Conservation (phyloP, 2,797 vertebrate species). For the Falco berigora region DNA sequence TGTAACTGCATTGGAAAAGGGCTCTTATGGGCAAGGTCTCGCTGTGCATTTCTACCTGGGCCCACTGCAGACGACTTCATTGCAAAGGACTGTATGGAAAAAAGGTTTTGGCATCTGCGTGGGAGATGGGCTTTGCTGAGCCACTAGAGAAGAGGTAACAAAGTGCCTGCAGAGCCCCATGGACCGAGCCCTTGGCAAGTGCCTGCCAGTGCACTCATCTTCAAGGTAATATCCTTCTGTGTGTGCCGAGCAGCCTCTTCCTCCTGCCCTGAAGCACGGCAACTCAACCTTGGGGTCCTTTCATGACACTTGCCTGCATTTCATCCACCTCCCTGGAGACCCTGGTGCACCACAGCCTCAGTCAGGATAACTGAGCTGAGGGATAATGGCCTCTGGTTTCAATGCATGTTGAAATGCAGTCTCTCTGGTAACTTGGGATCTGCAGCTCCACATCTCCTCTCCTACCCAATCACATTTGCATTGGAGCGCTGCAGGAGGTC, state of each 20-base stretch:
- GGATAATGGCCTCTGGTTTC: not conserved
- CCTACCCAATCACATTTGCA: not conserved
- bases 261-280: not conserved
- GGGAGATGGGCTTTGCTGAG: not conserved
- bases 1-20: not conserved
- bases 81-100: not conserved
- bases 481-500: fast-evolving
- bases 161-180: not conserved
- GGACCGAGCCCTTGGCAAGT: not conserved
- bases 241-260: not conserved
- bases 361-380: not conserved
- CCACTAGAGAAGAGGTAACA: not conserved
- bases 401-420: not conserved
- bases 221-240: fast-evolving
- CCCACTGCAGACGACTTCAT: not conserved
- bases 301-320: not conserved
- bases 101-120: not conserved
- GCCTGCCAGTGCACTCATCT: not conserved
- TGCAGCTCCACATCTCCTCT: not conserved
- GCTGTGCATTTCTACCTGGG: not conserved
- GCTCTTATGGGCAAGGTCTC: not conserved
- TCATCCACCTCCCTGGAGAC: not conserved
- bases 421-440: not conserved
- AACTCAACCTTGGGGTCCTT: not conserved
- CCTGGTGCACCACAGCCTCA: not conserved